These are phyloP conservation scores for Chalcis sispes DNA, from an alignment of 2,888 invertebrate genomes.

Conservation along the genomic window DNA sequence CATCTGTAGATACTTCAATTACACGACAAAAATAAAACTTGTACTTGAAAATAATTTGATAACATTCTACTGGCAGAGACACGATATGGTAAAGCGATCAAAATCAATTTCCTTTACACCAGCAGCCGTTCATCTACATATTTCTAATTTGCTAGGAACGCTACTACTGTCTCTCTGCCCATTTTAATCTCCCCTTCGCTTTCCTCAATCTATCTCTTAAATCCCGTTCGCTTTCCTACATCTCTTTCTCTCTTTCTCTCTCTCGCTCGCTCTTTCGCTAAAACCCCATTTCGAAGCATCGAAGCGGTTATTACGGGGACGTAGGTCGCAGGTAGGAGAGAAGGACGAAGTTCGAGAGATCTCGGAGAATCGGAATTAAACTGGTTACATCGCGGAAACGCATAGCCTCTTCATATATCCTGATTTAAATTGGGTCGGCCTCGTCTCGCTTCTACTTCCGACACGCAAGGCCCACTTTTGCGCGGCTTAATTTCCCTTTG, in stretches of 20 bases:
- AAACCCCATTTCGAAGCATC: conserved; percentile 27
- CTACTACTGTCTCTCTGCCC: conserved; percentile 5
- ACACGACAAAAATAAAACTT: no score
- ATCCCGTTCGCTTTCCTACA: conserved; percentile 10
- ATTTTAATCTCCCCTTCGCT: conserved; percentile 46
- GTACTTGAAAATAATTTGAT: no score
- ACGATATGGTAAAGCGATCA: no score
- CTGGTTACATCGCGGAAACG: conserved; percentile 66
- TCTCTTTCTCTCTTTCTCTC: conserved; percentile 1
- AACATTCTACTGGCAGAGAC: no score
- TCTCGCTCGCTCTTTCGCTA: background rate
- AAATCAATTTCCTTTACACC: conserved; percentile 27
- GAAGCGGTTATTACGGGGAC: conserved; percentile 50
- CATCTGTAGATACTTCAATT: no score
- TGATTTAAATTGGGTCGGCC: conserved; percentile 69
- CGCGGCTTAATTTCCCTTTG: conserved; percentile 45
- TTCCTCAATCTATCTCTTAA: conserved; percentile 44
- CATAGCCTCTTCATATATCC: conserved; percentile 65
- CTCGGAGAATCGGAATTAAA: conserved; percentile 64
- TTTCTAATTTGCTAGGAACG: conserved; percentile 47
- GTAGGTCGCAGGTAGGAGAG: conserved; percentile 12
- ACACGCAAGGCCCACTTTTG: conserved; percentile 30
- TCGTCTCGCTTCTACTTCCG: conserved; percentile 16
- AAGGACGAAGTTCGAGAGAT: conserved; percentile 40
- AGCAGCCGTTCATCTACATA: conserved; percentile 37